Evolutionary conservation across 1,140 invertebrate genomes (phyloP), one percentile per base, ranked within the genome.

Genomic region (Hetaerina americana): DNA sequence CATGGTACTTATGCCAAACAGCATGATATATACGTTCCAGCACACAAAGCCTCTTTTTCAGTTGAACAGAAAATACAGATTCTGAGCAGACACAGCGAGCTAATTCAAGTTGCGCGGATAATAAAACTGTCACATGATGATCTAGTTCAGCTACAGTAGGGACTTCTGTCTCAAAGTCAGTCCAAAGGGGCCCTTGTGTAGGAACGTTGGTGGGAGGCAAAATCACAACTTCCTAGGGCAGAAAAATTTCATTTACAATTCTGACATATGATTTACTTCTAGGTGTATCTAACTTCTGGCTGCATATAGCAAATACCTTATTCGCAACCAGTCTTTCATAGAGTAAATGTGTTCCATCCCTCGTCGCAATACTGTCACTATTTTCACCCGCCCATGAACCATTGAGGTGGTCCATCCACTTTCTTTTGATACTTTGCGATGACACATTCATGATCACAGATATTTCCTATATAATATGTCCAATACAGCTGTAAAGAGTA

Each of bases 1-100:
- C 81, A 77, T 89, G 86, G 78, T 85, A 87, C 76, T 83, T 85
- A 27, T 76, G 79, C 40, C 83, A 81, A 5, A 87, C 76, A 0
- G 87, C 86, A 80, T 86, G 81, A 77, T 87, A 85, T 69, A 88
- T 86, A 72, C 87, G 77, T 75, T 86, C 85, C n/a, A 88, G 77
- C 24, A 89, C 81, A 22, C 86, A 78, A 68, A 88, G 78, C 71
- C 87, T 77, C 77, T 87, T 85, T 74, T 84, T 81, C 3, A 88
- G 77, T 57, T 84, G 77, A 49, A 81, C 78, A 24, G 84, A 82
- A 80, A 88, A 88, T 27, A 83, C 82, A 0, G 86, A 84, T 69
- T 86, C 84, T 18, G 82, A 80, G 73, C 83, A 85, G 29, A 86
- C 81, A 70, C 81, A 80, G 73, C 82, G 81, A 5, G 85, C 86